Conservation (phyloP, 2,888 invertebrate species). For the Tetranychus piercei region DNA sequence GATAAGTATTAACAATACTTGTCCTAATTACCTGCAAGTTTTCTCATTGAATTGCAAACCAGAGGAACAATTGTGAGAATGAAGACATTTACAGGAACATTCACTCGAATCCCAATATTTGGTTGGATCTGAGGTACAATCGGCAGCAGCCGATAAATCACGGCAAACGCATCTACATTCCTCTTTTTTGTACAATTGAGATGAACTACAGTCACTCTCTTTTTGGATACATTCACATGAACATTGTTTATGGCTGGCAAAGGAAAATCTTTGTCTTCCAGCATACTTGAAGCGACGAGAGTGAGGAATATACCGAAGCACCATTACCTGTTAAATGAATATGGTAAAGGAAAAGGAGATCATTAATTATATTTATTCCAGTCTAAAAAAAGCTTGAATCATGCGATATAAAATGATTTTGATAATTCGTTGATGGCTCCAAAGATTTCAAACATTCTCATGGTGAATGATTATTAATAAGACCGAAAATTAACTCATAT, state of each 20-base stretch:
- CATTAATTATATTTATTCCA: not conserved
- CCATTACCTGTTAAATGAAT: constrained; percentile 14
- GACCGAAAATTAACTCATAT: too few species aligned
- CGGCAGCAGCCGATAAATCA: not conserved
- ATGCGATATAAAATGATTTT: too few species aligned
- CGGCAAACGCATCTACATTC: constrained; percentile 22
- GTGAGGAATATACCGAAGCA: constrained; percentile 12
- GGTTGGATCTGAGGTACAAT: not conserved
- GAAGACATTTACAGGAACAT: constrained; percentile 9
- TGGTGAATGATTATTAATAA: too few species aligned
- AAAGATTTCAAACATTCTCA: too few species aligned
- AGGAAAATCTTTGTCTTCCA: constrained; percentile 14
- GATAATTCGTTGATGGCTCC: too few species aligned
- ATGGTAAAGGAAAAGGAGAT: not conserved
- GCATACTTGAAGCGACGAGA: constrained; percentile 13
- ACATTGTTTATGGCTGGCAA: constrained; percentile 19
- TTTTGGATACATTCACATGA: constrained; percentile 21
- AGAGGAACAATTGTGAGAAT: not conserved
- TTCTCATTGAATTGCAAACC: constrained; percentile 4
- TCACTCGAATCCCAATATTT: constrained; percentile 1
- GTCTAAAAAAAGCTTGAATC: too few species aligned
- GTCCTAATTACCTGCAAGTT: constrained; percentile 3
- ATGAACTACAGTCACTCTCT: constrained; percentile 12
- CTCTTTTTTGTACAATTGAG: constrained; percentile 15
- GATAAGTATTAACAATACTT: not conserved